A percentile compares a stretch with the other conserved stretches of the same genome.
Evolutionary conservation across 1,140 invertebrate species (phyloP).

Genomic region (Glossosoma conforme): DNA sequence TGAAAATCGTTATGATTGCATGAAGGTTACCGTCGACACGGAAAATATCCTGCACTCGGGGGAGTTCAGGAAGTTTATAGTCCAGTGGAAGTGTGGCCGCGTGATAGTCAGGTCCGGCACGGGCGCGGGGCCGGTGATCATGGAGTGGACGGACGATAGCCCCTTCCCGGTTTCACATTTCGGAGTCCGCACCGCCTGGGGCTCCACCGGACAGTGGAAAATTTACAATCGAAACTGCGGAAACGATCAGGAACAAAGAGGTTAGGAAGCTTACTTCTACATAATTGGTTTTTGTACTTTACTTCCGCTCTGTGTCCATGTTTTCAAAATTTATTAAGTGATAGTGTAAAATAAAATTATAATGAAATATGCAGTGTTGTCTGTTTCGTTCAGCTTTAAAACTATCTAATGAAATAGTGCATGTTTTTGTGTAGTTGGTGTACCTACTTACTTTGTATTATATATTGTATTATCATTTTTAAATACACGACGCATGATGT

Average conservation of each 20-base stretch:
- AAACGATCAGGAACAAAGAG: neutral
- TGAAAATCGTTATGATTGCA: constrained; percentile 28
- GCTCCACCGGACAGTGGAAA: constrained; percentile 56
- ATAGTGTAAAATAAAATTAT: too few species aligned
- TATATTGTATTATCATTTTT: too few species aligned
- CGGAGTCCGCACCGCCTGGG: constrained; percentile 58
- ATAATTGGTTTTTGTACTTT: too few species aligned
- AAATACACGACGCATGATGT: too few species aligned
- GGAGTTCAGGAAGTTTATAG: constrained; percentile 53
- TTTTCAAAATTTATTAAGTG: too few species aligned
- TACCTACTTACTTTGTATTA: too few species aligned
- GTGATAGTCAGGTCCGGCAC: constrained; percentile 44
- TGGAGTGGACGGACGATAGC: constrained; percentile 54
- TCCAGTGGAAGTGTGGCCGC: constrained; percentile 55
- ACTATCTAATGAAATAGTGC: too few species aligned
- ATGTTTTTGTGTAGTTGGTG: too few species aligned
- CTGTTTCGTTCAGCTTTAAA: too few species aligned
- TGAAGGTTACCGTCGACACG: constrained; percentile 52
- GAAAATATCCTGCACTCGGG: constrained; percentile 50
- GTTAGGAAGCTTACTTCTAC: too few species aligned
- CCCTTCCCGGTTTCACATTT: constrained; percentile 57
- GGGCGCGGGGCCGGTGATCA: constrained; percentile 41
- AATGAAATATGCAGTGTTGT: too few species aligned
- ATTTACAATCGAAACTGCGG: constrained; percentile 30
- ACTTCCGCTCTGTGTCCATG: too few species aligned